These are phyloP conservation scores for Pseudomyrmex sp. DNA, from an alignment of 1,140 invertebrate species.

Conservation along the genomic window DNA sequence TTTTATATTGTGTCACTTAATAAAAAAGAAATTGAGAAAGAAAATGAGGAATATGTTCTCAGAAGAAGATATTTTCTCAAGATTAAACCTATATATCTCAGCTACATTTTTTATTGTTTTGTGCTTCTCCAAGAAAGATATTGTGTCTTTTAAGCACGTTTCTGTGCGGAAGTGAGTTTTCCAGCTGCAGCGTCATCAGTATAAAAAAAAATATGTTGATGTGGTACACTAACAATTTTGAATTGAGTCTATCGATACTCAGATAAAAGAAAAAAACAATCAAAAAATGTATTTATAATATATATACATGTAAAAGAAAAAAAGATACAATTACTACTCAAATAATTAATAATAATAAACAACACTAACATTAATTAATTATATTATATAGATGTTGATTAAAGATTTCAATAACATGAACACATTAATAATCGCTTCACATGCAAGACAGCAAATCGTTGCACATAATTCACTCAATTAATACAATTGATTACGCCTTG, in stretches of 20 bases:
- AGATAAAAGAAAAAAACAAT: not conserved
- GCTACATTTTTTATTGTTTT: conserved; percentile 4
- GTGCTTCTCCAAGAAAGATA: not conserved
- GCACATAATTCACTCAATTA: conserved; percentile 44
- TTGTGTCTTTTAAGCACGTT: conserved; percentile 46
- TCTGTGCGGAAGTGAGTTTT: conserved; percentile 18
- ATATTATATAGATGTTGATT: not conserved
- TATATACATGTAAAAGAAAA: not conserved
- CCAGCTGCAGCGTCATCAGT: conserved; percentile 24
- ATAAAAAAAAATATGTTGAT: conserved; percentile 11
- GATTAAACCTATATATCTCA: conserved; percentile 49
- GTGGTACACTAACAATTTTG: not conserved
- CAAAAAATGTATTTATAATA: not conserved
- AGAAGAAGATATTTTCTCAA: conserved; percentile 5
- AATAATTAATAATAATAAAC: conserved; percentile 7
- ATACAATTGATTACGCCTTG: conserved; percentile 31
- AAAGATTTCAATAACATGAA: conserved; percentile 16
- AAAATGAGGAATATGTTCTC: conserved; percentile 20
- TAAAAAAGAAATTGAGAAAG: not conserved
- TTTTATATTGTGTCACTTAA: not conserved
- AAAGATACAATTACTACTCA: not conserved
- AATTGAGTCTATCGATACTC: not conserved
- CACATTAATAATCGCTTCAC: not conserved
- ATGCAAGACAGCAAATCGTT: not conserved
- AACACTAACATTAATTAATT: conserved; percentile 23